Evolutionary conservation across 2,888 invertebrate genomes (phyloP).

Genomic region (Acholoe squamosa): DNA sequence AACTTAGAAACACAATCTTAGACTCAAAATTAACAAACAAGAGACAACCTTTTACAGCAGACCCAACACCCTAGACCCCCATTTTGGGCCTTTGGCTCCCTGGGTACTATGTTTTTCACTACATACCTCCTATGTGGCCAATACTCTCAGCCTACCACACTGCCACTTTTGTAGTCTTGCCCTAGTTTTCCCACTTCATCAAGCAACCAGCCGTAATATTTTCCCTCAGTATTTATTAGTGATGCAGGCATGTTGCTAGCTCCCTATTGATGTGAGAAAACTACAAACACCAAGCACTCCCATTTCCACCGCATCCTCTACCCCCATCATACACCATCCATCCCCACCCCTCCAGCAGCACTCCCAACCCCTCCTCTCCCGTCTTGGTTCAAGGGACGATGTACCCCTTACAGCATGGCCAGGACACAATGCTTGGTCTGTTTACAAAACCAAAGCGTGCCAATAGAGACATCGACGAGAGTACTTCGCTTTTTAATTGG

Average conservation of each 20-base stretch:
- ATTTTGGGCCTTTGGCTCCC: too few species aligned
- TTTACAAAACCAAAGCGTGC: conserved; percentile 10
- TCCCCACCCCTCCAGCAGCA: too few species aligned
- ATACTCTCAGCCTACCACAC: too few species aligned
- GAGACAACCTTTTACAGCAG: too few species aligned
- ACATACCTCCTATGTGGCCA: too few species aligned
- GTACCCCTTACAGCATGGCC: neutral
- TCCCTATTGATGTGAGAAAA: neutral
- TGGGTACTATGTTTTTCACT: too few species aligned
- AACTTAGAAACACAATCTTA: too few species aligned
- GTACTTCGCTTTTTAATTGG: conserved; percentile 4
- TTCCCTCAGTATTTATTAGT: neutral
- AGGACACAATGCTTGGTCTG: neutral
- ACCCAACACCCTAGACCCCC: too few species aligned
- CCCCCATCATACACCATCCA: too few species aligned
- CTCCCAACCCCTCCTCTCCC: too few species aligned
- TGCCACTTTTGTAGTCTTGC: neutral
- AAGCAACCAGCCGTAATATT: neutral
- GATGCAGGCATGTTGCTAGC: conserved; percentile 5
- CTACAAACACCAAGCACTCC: neutral
- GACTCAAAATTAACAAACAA: too few species aligned
- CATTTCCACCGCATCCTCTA: neutral
- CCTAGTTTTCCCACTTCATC: conserved; percentile 2
- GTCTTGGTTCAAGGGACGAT: too few species aligned
- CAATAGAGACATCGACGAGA: conserved; percentile 2